Evolutionary conservation across 2,797 vertebrate genomes (phyloP), one percentile per base, ranked within the genome.

Genomic region (Sylvilagus floridanus): DNA sequence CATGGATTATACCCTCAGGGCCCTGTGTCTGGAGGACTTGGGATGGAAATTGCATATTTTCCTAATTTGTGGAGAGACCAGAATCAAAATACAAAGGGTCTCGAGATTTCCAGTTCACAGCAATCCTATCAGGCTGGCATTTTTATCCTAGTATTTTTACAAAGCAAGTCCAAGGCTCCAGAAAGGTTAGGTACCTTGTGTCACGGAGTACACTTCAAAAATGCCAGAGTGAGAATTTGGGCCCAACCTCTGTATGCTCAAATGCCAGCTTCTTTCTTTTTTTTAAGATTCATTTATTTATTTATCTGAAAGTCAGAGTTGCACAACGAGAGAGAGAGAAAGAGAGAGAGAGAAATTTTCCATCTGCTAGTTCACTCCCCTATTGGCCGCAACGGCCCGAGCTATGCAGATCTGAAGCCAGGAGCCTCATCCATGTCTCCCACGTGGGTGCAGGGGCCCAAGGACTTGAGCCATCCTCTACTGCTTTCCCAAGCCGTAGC

Each of bases 101-200:
- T 87, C 65, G 76, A 65, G 35, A 93, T 82, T 52, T 75, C 91
- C 60, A 30, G 30, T 75, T 66, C 35, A 57, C 77, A 88, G 32
- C 28, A 47, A 75, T 60, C 22, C 62, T 28, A 57, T 66, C 54
- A 82, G 47, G 32, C 14, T 81, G 57, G 9, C 16, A 14, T 66
- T 82, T 88, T 83, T 93, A 81, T 76, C 50, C 28, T 68, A 57
- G 76, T 32, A 66, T 65, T 66, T 93, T 66, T 68, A 93, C 35
- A 82, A 93, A 82, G 35, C 32, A 50, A 82, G 63, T 12, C 50
- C 63, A 35, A 77, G 77, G 35, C 65, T 47, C 75, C 91, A 75
- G 57, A 42, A 22, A 62, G 28, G 35, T 88, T 66, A 81, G 73
- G 10, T 28, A 93, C 75, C 12, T 47, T 75, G 62, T 2, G 30